These are phyloP conservation scores for Gymnoscelis rufifasciata DNA, from an alignment of 2,888 invertebrate species.

Conservation along the genomic window DNA sequence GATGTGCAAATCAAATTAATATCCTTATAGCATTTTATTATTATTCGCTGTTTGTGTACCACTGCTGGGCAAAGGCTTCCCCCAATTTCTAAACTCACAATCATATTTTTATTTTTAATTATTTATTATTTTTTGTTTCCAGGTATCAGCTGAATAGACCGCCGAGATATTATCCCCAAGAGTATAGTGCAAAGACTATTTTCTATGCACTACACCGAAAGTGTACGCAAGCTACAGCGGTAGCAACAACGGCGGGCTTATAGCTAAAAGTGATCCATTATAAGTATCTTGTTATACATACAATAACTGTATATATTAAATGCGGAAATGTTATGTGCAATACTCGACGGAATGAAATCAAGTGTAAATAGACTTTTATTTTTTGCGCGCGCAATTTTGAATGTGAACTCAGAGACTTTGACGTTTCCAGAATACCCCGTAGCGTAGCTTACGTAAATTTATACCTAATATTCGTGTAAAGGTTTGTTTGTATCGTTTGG, in stretches of 20 bases:
- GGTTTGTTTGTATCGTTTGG: constrained; percentile 43
- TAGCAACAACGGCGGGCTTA: constrained; percentile 27
- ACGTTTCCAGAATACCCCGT: constrained; percentile 27
- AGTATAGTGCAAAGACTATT: constrained; percentile 40
- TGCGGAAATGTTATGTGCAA: constrained; percentile 59
- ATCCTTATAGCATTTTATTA: no score
- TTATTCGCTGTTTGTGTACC: no score
- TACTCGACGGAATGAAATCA: constrained; percentile 47
- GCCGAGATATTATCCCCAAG: constrained; percentile 50
- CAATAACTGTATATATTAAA: constrained; percentile 52
- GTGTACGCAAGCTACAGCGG: constrained; percentile 22
- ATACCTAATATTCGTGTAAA: constrained; percentile 37
- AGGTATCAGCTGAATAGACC: constrained; percentile 54
- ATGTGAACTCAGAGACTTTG: constrained; percentile 41
- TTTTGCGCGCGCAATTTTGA: constrained; percentile 31
- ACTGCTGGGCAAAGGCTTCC: no score
- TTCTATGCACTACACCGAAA: constrained; percentile 19
- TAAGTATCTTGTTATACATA: constrained; percentile 31
- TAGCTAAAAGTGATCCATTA: constrained; percentile 31
- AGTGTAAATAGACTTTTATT: constrained; percentile 47
- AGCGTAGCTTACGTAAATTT: constrained; percentile 24
- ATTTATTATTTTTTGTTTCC: constrained; percentile 15
- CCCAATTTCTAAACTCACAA: no score
- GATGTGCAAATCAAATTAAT: no score
- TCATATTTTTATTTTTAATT: neutral